These are phyloP conservation scores for Ecdyonurus torrentis DNA, from an alignment of 2,888 invertebrate genomes.

Conservation along the genomic window DNA sequence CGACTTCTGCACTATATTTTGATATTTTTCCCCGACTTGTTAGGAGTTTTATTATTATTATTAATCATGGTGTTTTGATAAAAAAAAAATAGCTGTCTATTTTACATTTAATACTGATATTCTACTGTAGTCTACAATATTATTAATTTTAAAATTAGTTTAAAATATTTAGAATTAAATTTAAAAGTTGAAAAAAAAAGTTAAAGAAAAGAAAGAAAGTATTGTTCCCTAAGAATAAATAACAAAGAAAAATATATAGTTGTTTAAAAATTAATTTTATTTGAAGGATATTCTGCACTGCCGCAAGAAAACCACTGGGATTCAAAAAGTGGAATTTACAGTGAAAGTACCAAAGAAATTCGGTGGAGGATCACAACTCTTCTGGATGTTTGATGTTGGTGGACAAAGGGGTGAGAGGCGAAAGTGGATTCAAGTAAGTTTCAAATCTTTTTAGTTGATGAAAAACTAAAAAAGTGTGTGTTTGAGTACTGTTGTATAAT, in stretches of 20 bases:
- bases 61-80: too few species aligned
- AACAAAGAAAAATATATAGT: too few species aligned
- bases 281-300: conserved; percentile 58
- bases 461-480: neutral
- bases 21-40: too few species aligned
- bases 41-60: too few species aligned
- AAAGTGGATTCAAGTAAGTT: conserved; percentile 60
- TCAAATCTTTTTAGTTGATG: too few species aligned
- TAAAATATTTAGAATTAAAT: too few species aligned
- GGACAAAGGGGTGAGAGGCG: conserved; percentile 66
- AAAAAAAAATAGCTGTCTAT: too few species aligned
- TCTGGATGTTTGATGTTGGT: conserved; percentile 73
- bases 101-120: neutral
- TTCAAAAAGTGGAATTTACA: conserved; percentile 57
- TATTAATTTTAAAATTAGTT: neutral
- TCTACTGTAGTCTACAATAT: conserved; percentile 2
- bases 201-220: too few species aligned
- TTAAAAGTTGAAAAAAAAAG: too few species aligned
- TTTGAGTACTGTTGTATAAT: neutral
- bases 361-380: conserved; percentile 51
- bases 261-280: neutral
- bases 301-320: conserved; percentile 52
- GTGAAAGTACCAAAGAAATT: conserved; percentile 50
- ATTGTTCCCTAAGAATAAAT: too few species aligned
- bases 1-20: too few species aligned